Base-by-base conservation (phyloP, 2,113 vertebrate genomes). In the Prunella fulvescens region DNA sequence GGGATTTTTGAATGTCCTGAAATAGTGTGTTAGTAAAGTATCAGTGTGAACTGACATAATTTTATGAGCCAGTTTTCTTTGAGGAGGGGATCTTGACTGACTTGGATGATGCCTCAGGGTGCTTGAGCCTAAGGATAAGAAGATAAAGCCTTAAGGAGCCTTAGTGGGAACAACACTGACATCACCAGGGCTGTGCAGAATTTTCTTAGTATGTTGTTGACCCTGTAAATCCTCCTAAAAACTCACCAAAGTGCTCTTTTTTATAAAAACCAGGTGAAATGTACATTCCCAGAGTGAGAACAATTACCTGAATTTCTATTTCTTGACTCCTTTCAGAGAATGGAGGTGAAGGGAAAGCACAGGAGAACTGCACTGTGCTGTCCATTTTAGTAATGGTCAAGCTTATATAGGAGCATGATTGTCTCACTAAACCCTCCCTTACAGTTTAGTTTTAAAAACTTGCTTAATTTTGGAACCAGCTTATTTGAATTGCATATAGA, bases 101-200 rank as follows among this genome's bases (percentile, higher is more conserved):
- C 18, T 7, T n/a, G n/a, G 9, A 24, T 78, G 60, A 62, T 56
- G 39, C 19, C 45, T 72, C 45, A 61, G 37, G 53, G 22, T 88
- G 19, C 18, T 7, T 25, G n/a, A 80, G 24, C 56, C 35, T 44
- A 19, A 39, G 39, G 42, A 17, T 33, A 54, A 16, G 47, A 54
- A 76, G 60, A 20, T 1, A 20, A 45, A 83, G 24, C 26, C 61
- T 62, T 31, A 64, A 50, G 45, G 33, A 35, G 23, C 45, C 6
- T 13, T 7, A 29, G 31, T 7, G 19, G 42, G n/a, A 40, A 7
- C 29, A n/a, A 2, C 0, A 9, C 26, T 29, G 19, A 6, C 2
- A 3, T 4, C 19, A 12, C 2, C 11, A 37, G 22, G 11, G 26
- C 26, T 22, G 14, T 23, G 28, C 53, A 25, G 40, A 10, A 16